phyloP scores from a whole-genome alignment of 2,797 vertebrate genomes.

The Poecile montanus region DNA sequence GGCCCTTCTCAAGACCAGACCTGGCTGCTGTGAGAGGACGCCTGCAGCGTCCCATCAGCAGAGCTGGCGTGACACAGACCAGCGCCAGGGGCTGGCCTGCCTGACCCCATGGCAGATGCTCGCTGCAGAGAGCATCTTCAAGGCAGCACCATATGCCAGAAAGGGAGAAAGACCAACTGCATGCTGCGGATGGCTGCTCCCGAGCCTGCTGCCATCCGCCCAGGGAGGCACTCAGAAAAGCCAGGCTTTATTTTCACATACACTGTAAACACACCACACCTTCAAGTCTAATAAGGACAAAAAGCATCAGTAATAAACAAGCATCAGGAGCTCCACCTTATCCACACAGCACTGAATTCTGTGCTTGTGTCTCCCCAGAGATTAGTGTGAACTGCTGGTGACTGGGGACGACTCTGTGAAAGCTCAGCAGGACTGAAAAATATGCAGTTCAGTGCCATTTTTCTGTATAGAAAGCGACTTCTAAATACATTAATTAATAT shows the following conservation, averaged over 20 bases:
- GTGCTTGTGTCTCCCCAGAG: neutral
- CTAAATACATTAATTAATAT: neutral
- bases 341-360: neutral
- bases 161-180: neutral
- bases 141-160: neutral
- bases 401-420: neutral
- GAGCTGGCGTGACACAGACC: accelerated
- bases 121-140: neutral
- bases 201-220: neutral
- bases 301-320: neutral
- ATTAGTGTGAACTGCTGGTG: neutral
- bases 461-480: neutral
- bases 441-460: neutral
- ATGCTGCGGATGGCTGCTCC: neutral
- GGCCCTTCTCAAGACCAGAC: neutral
- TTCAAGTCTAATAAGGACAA: neutral
- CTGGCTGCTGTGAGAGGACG: neutral
- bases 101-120: neutral
- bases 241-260: neutral
- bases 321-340: neutral
- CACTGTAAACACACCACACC: neutral
- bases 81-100: accelerated
- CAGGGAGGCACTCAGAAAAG: neutral
- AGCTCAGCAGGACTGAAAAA: neutral
- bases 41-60: neutral